A percentile compares a stretch with the other conserved stretches of the same genome.
Conservation (phyloP, 2,888 invertebrate species). For the Teinopalpus imperialis region DNA sequence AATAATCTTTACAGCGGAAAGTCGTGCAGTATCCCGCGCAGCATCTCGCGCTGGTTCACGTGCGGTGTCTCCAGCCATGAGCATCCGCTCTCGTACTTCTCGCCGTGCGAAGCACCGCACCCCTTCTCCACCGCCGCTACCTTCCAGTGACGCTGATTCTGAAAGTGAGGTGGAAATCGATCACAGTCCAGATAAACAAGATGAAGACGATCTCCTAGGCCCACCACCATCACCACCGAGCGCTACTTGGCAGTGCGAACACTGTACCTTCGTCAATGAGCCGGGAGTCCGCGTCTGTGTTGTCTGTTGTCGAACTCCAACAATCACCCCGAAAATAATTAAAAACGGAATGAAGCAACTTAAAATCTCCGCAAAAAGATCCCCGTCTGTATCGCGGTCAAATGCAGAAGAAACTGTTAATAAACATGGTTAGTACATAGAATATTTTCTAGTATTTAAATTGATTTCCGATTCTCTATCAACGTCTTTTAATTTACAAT, state of each 20-base stretch:
- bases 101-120: conserved; percentile 67
- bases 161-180: conserved; percentile 73
- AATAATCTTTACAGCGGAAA: too few relatives aligned
- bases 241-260: conserved; percentile 92
- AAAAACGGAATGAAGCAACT: conserved; percentile 42
- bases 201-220: conserved; percentile 55
- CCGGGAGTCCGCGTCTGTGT: conserved; percentile 89
- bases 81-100: conserved; percentile 86
- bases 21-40: conserved; percentile 67
- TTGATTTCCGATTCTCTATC: too few relatives aligned
- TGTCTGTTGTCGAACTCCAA: conserved; percentile 93
- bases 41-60: conserved; percentile 84
- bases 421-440: conserved; percentile 71
- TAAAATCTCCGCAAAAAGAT: conserved; percentile 34
- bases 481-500: too few relatives aligned
- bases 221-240: conserved; percentile 78
- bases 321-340: conserved; percentile 53
- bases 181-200: conserved; percentile 27
- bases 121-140: conserved; percentile 66
- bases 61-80: conserved; percentile 86
- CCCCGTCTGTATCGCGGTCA: conserved; percentile 31
- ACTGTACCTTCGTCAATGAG: conserved; percentile 94
- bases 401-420: conserved; percentile 44
- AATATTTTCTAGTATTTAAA: too few relatives aligned
- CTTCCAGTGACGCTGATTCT: conserved; percentile 84